phyloP scores from a whole-genome alignment of 2,113 vertebrate species.

The Microcebus murinus region DNA sequence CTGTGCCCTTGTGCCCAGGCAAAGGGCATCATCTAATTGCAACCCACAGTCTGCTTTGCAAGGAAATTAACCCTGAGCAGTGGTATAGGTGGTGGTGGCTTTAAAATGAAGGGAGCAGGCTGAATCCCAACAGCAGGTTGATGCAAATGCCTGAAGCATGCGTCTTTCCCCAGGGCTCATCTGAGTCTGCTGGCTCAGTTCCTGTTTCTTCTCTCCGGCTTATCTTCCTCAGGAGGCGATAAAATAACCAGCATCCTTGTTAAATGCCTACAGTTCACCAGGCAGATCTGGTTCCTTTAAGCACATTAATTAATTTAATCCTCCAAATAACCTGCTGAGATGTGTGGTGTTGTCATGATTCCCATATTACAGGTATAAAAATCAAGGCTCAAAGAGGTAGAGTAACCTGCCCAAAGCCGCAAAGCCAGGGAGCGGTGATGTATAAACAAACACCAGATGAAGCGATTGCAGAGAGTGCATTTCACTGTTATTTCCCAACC shows the following conservation, averaged over 20 bases:
- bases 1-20: background rate
- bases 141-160: background rate
- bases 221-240: background rate
- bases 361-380: background rate
- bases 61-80: accelerated
- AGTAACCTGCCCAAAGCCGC: background rate
- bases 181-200: background rate
- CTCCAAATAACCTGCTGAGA: background rate
- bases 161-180: background rate
- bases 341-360: background rate
- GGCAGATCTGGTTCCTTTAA: background rate
- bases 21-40: background rate
- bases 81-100: background rate
- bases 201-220: background rate
- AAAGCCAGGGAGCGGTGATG: background rate
- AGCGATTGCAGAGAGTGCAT: background rate
- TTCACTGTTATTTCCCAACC: background rate
- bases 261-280: background rate
- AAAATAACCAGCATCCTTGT: background rate
- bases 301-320: background rate
- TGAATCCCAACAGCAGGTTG: background rate
- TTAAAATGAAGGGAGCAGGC: background rate
- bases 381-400: background rate
- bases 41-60: background rate
- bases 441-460: background rate